A percentile compares a stretch with the other conserved stretches of the same genome.
Conservation (phyloP, 2,797 vertebrate species). For the Chiroxiphia lanceolata region DNA sequence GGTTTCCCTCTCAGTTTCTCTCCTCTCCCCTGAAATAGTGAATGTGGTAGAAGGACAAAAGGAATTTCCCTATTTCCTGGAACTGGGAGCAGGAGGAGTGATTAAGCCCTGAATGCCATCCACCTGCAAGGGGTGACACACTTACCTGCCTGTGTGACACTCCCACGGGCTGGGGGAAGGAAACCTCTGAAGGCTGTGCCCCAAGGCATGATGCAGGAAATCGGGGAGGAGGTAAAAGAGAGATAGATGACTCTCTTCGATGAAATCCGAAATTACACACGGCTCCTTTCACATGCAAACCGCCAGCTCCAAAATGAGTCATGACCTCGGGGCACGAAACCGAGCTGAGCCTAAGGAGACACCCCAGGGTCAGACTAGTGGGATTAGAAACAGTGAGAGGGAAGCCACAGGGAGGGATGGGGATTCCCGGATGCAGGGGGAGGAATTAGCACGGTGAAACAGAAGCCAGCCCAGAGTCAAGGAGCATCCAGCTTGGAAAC, state of each 20-base stretch:
- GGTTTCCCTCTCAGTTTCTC: conserved; percentile 11
- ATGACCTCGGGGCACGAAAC: neutral
- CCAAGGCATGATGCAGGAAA: neutral
- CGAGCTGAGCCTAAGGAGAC: neutral
- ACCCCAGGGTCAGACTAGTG: neutral
- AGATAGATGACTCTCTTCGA: conserved; percentile 6
- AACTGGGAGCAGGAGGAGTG: neutral
- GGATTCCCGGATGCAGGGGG: neutral
- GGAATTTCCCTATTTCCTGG: neutral
- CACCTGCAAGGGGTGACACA: neutral
- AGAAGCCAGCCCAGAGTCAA: neutral
- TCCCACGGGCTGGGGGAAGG: neutral
- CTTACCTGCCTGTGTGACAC: neutral
- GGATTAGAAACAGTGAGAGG: neutral
- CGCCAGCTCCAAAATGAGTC: conserved; percentile 24
- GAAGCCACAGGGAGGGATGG: neutral
- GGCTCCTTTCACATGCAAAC: conserved; percentile 33
- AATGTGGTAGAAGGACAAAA: neutral
- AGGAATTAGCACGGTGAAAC: neutral
- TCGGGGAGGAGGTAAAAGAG: neutral
- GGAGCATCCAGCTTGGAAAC: neutral
- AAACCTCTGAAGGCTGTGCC: neutral
- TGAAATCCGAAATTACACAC: neutral
- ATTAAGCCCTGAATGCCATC: neutral
- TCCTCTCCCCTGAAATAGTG: neutral